Base-by-base conservation (phyloP, 2,797 vertebrate species). In the Dryobates pubescens region DNA sequence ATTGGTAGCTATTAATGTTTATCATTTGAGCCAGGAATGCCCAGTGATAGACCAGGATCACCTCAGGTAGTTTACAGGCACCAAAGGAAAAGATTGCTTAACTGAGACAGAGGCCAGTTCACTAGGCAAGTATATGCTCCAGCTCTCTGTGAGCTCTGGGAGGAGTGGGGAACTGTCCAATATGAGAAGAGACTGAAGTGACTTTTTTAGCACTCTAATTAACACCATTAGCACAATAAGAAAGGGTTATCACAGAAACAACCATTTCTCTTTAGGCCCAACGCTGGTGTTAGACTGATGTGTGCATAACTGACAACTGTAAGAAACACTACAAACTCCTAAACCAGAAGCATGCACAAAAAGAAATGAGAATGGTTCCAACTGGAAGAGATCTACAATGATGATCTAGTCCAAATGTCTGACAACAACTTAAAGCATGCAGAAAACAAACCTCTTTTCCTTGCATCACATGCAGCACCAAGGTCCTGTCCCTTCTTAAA, bases 391-490 rank as follows among this genome's bases (percentile, higher is more conserved):
- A 53, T 29, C 22, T 70, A 20, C 17, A 45, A 2, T 3, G 6
- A 29, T 34, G 30, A 36, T 3, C 26, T 18, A 27, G 6, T 24
- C 51, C 64, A 62, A 71, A 49, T 30, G 34, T 41, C 51, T 54
- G 84, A 54, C 10, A 10, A 4, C 17, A 70, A 78, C 43, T 27
- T 34, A 12, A 62, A 68, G 67, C 14, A 22, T 2, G 8, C 2
- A 78, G 56, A 36, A 76, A 64, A 51, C 26, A 71, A 88, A 86
- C 18, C 17, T 51, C 20, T 38, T 23, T 13, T 56, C 19, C 27
- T 56, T 23, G 27, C 67, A 53, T 29, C 1, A 0, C 1, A 61
- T 8, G 7, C 15, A 26, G 14, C 27, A 16, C 9, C 2, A 0
- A 0, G 23, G n/a, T 27, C 23, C 72, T 24, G 26, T 13, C 36